Evolutionary conservation across 2,797 vertebrate species (phyloP), one percentile per base, ranked within the genome.

Genomic region (Linurgus olivaceus): DNA sequence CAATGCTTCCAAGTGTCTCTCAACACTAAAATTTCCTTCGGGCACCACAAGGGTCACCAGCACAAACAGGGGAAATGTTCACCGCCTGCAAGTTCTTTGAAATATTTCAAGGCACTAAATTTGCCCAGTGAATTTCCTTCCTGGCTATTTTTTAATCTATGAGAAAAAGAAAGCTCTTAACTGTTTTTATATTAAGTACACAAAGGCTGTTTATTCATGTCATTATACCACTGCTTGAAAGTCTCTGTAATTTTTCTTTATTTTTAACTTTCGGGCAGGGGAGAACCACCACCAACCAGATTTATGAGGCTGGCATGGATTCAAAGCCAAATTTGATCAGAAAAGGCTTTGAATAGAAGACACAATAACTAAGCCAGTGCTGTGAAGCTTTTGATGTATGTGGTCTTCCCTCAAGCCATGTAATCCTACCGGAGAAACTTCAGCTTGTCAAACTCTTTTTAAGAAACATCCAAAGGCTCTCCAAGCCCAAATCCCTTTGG

Each of bases 241-340:
- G 40, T 13, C 29, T 52, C 31, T n/a, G 15, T 26, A 14, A n/a
- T 52, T 65, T 77, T 44, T 65, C 17, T 80, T 67, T 57, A 52
- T 63, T 63, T 86, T 74, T 71, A 71, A 80, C 24, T 79, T 18
- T 14, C 23, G 24, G 38, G 7, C 14, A 61, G 5, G 35, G 14
- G 9, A 66, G 26, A 77, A 76, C 33, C 29, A 78, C 35, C 55
- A 86, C 2, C 87, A 73, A 61, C 7, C 40, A 78, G 68, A 88
- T 83, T 91, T 75, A 48, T 31, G 31, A 83, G 57, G 42, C 50
- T 96, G 84, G 63, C 80, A 67, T 44, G 51, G 54, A 92, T 87
- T 84, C 95, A 86, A 96, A 94, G 77, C 61, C 75, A 83, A 89
- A 58, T 10, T 20, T 94, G 48, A 90, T 74, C 35, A 92, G 63